Conservation (phyloP, 1,140 invertebrate genomes). For the Stenopsyche tienmushanensis region DNA sequence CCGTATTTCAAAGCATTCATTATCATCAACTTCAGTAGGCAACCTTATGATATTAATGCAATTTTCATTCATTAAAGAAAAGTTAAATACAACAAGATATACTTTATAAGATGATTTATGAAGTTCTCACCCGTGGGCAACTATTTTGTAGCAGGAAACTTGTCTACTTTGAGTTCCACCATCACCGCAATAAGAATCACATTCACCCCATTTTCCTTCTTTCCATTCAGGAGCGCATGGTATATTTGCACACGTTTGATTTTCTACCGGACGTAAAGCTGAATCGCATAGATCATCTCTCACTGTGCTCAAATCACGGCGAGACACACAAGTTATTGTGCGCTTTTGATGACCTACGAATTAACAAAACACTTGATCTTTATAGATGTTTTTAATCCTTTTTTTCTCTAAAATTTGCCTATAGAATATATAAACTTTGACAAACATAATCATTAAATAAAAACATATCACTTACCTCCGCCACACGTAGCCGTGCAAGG, state of each 20-base stretch:
- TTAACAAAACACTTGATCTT: no score
- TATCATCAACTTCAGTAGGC: constrained; percentile 69
- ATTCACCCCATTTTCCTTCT: constrained; percentile 78
- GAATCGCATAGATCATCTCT: constrained; percentile 78
- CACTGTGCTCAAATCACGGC: constrained; percentile 66
- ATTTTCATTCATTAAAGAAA: no score
- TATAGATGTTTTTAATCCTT: no score
- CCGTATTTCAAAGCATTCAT: constrained; percentile 65
- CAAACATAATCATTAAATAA: not conserved
- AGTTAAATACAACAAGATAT: not conserved
- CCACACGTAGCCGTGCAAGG: constrained; percentile 83
- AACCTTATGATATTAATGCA: constrained; percentile 51
- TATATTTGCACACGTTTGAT: constrained; percentile 71
- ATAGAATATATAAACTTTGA: not conserved
- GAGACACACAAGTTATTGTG: constrained; percentile 69
- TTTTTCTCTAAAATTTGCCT: not conserved
- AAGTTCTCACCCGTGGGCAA: constrained; percentile 58
- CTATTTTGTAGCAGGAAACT: constrained; percentile 77
- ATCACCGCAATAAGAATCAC: constrained; percentile 77
- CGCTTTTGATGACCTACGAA: constrained; percentile 69
- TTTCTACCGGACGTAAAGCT: constrained; percentile 64
- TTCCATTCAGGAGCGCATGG: constrained; percentile 85
- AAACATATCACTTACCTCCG: constrained; percentile 64
- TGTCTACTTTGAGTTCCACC: constrained; percentile 69
- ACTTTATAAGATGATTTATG: constrained; percentile 15